A percentile compares a stretch with the other conserved stretches of the same genome.
These are phyloP conservation scores for Otus sunia DNA, from an alignment of 2,113 vertebrate genomes.

Conservation along the genomic window DNA sequence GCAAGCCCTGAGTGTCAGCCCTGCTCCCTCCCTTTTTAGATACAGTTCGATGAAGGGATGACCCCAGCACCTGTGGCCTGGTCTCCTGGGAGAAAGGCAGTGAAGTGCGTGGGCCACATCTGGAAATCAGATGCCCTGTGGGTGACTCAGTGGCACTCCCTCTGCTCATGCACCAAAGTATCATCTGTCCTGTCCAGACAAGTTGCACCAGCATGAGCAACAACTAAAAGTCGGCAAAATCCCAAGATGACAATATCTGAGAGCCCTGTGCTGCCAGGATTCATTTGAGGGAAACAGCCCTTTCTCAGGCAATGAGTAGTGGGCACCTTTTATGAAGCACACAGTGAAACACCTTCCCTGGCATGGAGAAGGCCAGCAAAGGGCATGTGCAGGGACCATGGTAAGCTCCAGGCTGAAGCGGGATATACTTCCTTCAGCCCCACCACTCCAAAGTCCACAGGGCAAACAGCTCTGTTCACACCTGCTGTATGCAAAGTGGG, in stretches of 20 bases:
- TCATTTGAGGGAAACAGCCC: not conserved
- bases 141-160: conserved; percentile 48
- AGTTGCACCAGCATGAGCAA: not conserved
- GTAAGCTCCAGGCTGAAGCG: not conserved
- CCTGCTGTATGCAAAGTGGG: not conserved
- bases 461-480: not conserved
- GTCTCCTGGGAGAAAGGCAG: not conserved
- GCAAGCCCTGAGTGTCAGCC: not conserved
- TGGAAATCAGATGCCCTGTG: conserved; percentile 3
- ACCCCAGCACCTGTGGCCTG: not conserved
- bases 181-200: conserved; percentile 24
- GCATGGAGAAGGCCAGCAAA: not conserved
- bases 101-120: not conserved
- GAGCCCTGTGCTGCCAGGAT: not conserved
- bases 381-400: not conserved
- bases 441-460: not conserved
- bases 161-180: not conserved
- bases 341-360: not conserved
- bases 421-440: not conserved
- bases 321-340: rapidly evolving
- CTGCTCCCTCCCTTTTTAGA: not conserved
- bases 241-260: not conserved
- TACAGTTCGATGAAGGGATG: rapidly evolving
- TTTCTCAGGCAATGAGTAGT: not conserved
- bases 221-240: not conserved